Percentiles rank a stretch among this genome's conserved stretches.
phyloP scores from a whole-genome alignment of 2,888 invertebrate species.

The Habrosyne pyritoides region DNA sequence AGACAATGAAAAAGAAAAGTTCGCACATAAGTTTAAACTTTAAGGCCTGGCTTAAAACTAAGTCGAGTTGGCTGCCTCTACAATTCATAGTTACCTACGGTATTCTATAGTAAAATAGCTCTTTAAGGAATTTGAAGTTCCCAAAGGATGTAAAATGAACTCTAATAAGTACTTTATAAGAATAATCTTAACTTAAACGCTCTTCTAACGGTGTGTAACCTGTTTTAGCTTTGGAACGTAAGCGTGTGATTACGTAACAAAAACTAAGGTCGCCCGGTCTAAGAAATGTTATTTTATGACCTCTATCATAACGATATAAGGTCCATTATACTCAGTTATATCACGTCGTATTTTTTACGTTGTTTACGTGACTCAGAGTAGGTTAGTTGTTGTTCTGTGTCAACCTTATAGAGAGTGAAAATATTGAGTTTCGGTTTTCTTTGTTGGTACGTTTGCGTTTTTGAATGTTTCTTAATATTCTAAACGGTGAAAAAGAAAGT shows the following conservation, averaged over 20 bases:
- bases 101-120: no score
- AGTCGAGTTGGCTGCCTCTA: background rate
- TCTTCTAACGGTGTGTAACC: constrained; percentile 28
- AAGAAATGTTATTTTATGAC: constrained; percentile 21
- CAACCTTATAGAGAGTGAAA: background rate
- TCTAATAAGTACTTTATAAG: background rate
- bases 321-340: constrained; percentile 14
- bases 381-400: constrained; percentile 14
- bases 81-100: background rate
- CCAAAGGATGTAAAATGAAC: no score
- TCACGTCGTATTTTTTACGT: constrained; percentile 14
- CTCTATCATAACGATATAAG: constrained; percentile 30
- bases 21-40: background rate
- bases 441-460: background rate
- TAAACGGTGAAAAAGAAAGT: no score
- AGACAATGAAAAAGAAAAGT: background rate
- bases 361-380: constrained; percentile 18
- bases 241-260: constrained; percentile 40
- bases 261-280: constrained; percentile 48
- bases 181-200: background rate
- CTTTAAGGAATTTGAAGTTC: no score
- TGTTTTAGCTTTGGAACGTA: constrained; percentile 31
- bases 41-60: background rate
- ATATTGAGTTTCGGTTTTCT: background rate
- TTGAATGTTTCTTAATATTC: no score